Percentiles rank a stretch among this genome's conserved stretches.
Conservation (phyloP, 2,113 vertebrate genomes). For the Pipra filicauda region DNA sequence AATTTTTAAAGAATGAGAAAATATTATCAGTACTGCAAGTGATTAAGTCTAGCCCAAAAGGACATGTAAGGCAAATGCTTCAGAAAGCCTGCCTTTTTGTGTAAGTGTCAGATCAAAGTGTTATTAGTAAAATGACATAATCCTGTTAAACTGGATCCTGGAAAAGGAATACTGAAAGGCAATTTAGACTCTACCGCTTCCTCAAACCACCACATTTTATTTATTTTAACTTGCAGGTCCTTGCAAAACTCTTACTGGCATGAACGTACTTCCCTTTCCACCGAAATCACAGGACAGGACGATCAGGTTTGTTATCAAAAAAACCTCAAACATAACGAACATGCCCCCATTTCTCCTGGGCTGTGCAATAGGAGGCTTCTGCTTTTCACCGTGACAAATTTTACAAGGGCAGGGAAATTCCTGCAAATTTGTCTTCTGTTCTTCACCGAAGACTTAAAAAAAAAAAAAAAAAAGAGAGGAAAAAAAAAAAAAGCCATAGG, state of each 20-base stretch:
- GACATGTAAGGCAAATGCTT: conserved; percentile 39
- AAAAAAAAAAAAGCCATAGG: not conserved
- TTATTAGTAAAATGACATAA: conserved; percentile 58
- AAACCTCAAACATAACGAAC: not conserved
- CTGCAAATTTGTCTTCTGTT: conserved; percentile 20
- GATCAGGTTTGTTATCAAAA: conserved; percentile 28
- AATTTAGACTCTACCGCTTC: conserved; percentile 31
- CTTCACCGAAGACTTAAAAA: not conserved
- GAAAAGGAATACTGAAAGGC: not conserved
- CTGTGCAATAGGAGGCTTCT: not conserved
- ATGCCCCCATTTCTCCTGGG: not conserved
- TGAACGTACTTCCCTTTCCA: not conserved
- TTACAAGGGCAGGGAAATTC: not conserved
- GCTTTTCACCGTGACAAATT: not conserved
- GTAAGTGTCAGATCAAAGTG: conserved; percentile 60
- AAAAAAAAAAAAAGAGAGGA: not conserved
- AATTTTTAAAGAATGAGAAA: conserved; percentile 63
- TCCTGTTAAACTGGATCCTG: conserved; percentile 56
- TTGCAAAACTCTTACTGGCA: not conserved
- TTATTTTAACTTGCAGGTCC: conserved; percentile 26
- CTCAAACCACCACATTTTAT: conserved; percentile 13
- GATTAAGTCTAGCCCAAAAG: conserved; percentile 55
- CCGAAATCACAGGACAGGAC: conserved; percentile 2
- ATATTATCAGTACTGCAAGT: conserved; percentile 54
- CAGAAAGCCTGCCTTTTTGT: conserved; percentile 35